Evolutionary conservation across 2,888 invertebrate species (phyloP).

Genomic region (Nyleta sp.): DNA sequence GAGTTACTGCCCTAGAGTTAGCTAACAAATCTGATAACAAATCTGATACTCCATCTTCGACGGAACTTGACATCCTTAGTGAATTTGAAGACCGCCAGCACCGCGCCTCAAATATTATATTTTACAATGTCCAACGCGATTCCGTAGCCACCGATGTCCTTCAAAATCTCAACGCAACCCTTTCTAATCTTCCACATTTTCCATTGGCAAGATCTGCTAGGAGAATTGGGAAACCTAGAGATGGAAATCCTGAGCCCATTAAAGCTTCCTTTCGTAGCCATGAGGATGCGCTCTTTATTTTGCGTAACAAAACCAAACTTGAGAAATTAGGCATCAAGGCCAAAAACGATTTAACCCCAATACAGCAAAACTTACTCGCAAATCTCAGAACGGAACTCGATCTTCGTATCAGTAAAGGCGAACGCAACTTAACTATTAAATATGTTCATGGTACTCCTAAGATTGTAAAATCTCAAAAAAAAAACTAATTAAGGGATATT

Average conservation of each 20-base stretch:
- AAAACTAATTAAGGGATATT: not conserved
- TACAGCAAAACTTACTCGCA: constrained; percentile 12
- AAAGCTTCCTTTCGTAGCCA: constrained; percentile 11
- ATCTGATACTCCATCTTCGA: not conserved
- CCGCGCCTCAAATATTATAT: constrained; percentile 5
- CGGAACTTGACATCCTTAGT: not conserved
- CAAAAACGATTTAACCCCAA: constrained; percentile 15
- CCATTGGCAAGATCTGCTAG: not conserved
- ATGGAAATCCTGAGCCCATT: not conserved
- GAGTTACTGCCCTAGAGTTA: not conserved
- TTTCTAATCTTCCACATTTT: constrained; percentile 15
- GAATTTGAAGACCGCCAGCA: not conserved
- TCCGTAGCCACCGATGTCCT: not conserved
- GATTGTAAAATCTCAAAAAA: not conserved
- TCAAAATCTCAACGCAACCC: not conserved
- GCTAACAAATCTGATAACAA: too few relatives aligned
- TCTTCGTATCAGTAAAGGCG: not conserved
- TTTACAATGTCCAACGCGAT: not conserved
- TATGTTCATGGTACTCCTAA: not conserved
- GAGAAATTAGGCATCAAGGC: not conserved
- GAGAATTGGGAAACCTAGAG: constrained; percentile 3
- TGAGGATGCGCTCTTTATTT: constrained; percentile 6
- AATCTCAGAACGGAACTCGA: not conserved
- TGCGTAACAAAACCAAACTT: constrained; percentile 10
- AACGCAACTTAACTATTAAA: not conserved